These are phyloP conservation scores for Tromatobia lineatoria DNA, from an alignment of 2,888 invertebrate species.

Conservation along the genomic window DNA sequence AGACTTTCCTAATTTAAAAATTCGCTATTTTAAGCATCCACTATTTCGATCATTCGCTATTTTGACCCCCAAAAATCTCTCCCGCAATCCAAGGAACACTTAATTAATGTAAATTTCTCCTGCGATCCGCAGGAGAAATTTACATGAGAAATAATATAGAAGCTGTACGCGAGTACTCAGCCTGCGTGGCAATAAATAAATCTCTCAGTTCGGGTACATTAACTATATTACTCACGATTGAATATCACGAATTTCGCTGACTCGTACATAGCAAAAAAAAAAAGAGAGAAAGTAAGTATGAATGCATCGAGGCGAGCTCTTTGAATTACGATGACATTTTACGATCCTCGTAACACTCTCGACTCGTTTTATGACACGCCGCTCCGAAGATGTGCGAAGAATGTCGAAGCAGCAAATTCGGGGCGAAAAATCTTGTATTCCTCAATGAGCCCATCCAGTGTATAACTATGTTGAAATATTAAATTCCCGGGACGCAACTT, in stretches of 20 bases:
- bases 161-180: background rate
- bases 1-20: no score
- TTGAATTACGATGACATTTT: slow-evolving; percentile 41
- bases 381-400: slow-evolving; percentile 12
- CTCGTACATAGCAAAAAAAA: background rate
- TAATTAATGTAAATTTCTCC: background rate
- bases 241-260: slow-evolving; percentile 37
- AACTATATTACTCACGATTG: slow-evolving; percentile 49
- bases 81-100: no score
- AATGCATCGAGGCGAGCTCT: slow-evolving; percentile 2
- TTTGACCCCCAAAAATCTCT: no score
- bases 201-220: slow-evolving; percentile 4
- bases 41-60: no score
- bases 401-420: slow-evolving; percentile 19
- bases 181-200: slow-evolving; percentile 23
- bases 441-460: background rate
- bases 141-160: background rate
- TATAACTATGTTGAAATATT: background rate
- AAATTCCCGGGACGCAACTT: background rate
- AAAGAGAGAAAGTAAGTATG: background rate
- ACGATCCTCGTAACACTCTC: slow-evolving; percentile 38
- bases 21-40: no score
- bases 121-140: background rate
- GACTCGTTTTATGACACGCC: slow-evolving; percentile 27
- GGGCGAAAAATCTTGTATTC: slow-evolving; percentile 5